phyloP scores from a whole-genome alignment of 2,113 vertebrate species.

The Herpetotheres cachinnans region DNA sequence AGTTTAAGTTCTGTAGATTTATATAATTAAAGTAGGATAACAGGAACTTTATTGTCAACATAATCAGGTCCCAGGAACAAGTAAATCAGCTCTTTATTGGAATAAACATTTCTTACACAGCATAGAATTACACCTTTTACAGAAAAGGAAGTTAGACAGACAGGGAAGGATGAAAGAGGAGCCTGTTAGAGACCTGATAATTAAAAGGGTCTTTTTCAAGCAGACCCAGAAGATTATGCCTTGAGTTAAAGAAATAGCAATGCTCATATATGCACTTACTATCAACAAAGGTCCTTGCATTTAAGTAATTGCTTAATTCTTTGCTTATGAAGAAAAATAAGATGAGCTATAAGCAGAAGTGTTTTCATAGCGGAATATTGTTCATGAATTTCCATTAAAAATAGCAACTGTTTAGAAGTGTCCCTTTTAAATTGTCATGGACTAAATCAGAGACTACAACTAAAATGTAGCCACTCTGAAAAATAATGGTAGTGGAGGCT shows the following conservation, averaged over 20 bases:
- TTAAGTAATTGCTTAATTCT: neutral
- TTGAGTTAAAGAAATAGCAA: slow-evolving; percentile 31
- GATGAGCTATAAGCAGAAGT: neutral
- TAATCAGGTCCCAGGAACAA: neutral
- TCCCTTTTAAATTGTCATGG: slow-evolving; percentile 43
- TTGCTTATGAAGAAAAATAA: neutral
- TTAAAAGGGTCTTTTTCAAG: slow-evolving; percentile 57
- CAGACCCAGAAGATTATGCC: slow-evolving; percentile 44
- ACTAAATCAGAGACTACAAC: slow-evolving; percentile 40
- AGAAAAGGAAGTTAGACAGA: slow-evolving; percentile 51
- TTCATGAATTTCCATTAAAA: slow-evolving; percentile 42
- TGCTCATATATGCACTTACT: slow-evolving; percentile 34
- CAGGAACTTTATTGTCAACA: neutral
- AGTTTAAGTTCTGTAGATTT: neutral
- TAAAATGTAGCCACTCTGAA: neutral
- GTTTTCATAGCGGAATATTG: slow-evolving; percentile 3
- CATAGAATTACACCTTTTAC: slow-evolving; percentile 41
- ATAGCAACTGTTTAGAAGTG: neutral
- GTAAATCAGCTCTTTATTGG: slow-evolving; percentile 7
- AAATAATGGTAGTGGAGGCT: neutral
- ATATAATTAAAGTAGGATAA: neutral
- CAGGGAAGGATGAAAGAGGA: slow-evolving; percentile 60
- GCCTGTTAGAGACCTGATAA: slow-evolving; percentile 64
- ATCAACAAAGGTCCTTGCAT: slow-evolving; percentile 11
- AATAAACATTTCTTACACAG: slow-evolving; percentile 41